A percentile compares a stretch with the other conserved stretches of the same genome.
Evolutionary conservation across 1,140 invertebrate genomes (phyloP).

Genomic region (Orchesella cincta): DNA sequence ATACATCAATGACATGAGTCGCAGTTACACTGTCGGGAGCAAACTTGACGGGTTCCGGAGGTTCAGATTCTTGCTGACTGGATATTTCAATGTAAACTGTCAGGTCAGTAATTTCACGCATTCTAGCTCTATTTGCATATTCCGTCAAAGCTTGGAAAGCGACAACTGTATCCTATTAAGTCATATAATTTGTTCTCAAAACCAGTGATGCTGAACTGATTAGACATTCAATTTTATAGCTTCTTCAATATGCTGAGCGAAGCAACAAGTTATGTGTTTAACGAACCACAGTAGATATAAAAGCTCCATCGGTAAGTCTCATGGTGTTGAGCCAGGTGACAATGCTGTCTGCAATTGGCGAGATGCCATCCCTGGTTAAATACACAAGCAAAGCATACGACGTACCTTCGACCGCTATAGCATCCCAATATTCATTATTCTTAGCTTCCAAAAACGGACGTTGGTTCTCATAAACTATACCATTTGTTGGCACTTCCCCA

Average conservation of each 20-base stretch:
- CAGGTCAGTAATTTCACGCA: constrained; percentile 64
- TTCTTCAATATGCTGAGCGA: neutral
- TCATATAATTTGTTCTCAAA: too few species aligned
- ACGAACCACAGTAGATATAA: constrained; percentile 63
- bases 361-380: constrained; percentile 57
- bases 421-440: constrained; percentile 56
- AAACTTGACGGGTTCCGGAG: constrained; percentile 52
- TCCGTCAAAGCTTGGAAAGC: constrained; percentile 65
- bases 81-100: constrained; percentile 58
- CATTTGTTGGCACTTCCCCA: constrained; percentile 53
- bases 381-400: constrained; percentile 65
- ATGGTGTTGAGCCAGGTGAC: constrained; percentile 65
- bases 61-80: constrained; percentile 51
- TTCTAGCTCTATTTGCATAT: constrained; percentile 62
- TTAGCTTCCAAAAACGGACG: constrained; percentile 59
- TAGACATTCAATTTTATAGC: neutral
- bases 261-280: neutral
- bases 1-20: constrained; percentile 50
- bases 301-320: constrained; percentile 62
- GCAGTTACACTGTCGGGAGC: constrained; percentile 52
- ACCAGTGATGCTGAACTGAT: too few species aligned
- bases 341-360: constrained; percentile 57
- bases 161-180: constrained; percentile 62
- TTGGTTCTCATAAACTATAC: constrained; percentile 59
- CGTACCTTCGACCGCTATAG: constrained; percentile 62